A percentile compares a stretch with the other conserved stretches of the same genome.
Conservation (phyloP, 2,888 invertebrate species). For the Noctua fimbriata region DNA sequence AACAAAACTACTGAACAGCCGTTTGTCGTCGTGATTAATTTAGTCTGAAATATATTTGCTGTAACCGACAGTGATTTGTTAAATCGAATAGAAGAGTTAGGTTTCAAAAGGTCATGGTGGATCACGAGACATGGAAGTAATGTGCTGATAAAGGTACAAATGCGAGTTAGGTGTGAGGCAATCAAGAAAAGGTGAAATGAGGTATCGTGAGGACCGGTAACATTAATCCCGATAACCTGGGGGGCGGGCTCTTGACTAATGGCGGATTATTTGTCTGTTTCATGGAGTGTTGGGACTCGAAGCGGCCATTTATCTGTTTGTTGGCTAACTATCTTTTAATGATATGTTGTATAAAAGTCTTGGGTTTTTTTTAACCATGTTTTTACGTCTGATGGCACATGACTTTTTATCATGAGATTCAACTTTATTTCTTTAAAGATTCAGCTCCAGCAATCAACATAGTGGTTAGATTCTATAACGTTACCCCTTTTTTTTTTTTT, state of each 20-base stretch:
- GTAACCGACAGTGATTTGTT: conserved; percentile 51
- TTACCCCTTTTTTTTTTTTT: too few species aligned
- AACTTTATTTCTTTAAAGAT: not conserved
- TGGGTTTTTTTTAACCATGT: conserved; percentile 7
- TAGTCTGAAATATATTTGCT: conserved; percentile 48
- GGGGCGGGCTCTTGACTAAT: conserved; percentile 78
- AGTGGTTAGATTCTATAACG: not conserved
- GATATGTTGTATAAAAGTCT: conserved; percentile 39
- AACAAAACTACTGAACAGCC: conserved; percentile 51
- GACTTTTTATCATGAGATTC: not conserved
- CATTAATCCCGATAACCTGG: conserved; percentile 79
- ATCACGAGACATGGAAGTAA: conserved; percentile 41
- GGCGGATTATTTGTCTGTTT: conserved; percentile 78
- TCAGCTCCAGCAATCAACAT: not conserved
- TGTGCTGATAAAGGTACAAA: conserved; percentile 55
- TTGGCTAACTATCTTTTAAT: conserved; percentile 66
- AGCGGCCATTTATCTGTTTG: conserved; percentile 65
- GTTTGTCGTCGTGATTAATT: conserved; percentile 51
- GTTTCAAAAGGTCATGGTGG: conserved; percentile 34
- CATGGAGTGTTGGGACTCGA: conserved; percentile 69
- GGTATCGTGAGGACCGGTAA: conserved; percentile 70
- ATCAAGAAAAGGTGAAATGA: conserved; percentile 76
- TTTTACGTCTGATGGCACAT: not conserved
- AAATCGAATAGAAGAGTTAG: conserved; percentile 31
- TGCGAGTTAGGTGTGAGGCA: conserved; percentile 68